A percentile compares a stretch with the other conserved stretches of the same genome.
Evolutionary conservation across 2,888 invertebrate genomes (phyloP).

Genomic region (Arctia plantaginis): DNA sequence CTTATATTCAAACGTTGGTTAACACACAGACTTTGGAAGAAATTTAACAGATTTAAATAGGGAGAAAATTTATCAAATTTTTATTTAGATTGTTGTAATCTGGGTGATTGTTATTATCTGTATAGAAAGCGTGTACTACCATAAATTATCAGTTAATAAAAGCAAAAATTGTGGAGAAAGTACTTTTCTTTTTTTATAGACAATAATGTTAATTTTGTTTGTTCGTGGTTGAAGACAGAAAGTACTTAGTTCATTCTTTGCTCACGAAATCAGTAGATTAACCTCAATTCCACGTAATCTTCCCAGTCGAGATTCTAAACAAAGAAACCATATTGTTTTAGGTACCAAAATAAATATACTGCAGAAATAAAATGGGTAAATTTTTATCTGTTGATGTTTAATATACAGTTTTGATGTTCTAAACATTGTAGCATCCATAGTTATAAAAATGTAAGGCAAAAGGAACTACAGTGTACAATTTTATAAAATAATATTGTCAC

Average conservation of each 20-base stretch:
- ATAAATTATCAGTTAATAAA: background rate
- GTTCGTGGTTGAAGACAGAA: constrained; percentile 7
- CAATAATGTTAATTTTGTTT: constrained; percentile 11
- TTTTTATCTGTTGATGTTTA: constrained; percentile 3
- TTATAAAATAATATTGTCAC: too few relatives aligned
- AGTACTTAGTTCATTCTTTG: constrained; percentile 36
- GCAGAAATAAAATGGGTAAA: background rate
- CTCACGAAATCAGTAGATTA: constrained; percentile 54
- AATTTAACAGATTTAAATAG: too few relatives aligned
- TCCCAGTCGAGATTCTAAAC: constrained; percentile 36
- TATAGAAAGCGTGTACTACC: background rate
- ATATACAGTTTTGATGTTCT: background rate
- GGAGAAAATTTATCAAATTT: too few relatives aligned
- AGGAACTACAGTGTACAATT: too few relatives aligned
- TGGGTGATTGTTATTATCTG: background rate
- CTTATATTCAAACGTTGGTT: too few relatives aligned
- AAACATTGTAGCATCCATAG: background rate
- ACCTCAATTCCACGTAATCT: constrained; percentile 50
- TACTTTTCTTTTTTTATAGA: background rate
- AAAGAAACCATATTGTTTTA: constrained; percentile 27
- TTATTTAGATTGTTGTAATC: background rate
- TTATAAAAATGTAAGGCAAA: background rate
- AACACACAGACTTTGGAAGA: background rate
- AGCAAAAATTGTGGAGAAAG: background rate
- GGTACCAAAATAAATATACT: constrained; percentile 16